Base-by-base conservation (phyloP, 2,113 vertebrate genomes). In the Sigmodon hispidus region DNA sequence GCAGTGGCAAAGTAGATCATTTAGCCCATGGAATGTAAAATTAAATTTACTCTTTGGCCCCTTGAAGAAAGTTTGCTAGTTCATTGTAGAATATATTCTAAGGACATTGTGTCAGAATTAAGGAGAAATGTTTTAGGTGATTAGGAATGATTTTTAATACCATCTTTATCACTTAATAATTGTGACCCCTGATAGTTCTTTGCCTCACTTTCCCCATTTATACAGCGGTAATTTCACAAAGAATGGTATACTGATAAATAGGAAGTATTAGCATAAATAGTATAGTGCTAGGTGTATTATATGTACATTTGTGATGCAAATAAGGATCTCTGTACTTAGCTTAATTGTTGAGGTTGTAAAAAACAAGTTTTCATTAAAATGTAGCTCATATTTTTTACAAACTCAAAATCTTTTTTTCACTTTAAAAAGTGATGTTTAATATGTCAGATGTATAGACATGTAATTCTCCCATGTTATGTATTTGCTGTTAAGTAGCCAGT, bases 351-450 rank as follows among this genome's bases (percentile, higher is more conserved):
- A 95, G 86, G 29, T n/a, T 63, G 8, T 86, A 91, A 90, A 95
- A 92, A 72, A 73, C 55, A 40, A 89, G 61, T 26, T 61, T 12
- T 57, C 16, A 86, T 81, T 61, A 31, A 89, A 67, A 45, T 50
- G 4, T 8, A 48, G 70, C 16, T 80, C 17, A 45, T 63, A 43
- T 9, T 89, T 91, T 36, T 55, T 87, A 85, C 31, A 93, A 63
- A 76, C 85, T 90, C 29, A 92, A n/a, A 79, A 36, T 69, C 9
- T 76, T 72, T 5, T 89, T 31, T 52, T 57, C 76, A 81, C 17
- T 43, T 59, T 88, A 90, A 81, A 89, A 75, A 93, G 55, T 70
- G 59, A 83, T 48, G 9, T 65, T 85, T 91, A 89, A 24, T 94
- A 59, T 34, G 29, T 75, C 1, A 43, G 73, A 5, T 76, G 29